Percentiles rank a stretch among this genome's conserved stretches.
phyloP scores from a whole-genome alignment of 2,113 vertebrate genomes.

The Colistium nudipinnis region DNA sequence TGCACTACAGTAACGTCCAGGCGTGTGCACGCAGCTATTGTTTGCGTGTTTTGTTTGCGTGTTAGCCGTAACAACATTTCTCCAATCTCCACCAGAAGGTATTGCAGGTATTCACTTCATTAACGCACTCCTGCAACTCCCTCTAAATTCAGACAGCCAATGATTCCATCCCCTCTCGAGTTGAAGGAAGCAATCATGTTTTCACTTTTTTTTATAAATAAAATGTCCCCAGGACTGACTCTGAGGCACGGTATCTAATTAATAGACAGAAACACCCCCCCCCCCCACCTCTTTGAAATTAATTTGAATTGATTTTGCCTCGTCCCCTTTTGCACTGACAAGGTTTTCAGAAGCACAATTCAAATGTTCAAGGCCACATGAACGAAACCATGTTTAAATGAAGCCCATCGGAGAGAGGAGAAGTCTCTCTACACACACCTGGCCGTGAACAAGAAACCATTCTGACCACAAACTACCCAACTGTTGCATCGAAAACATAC shows the following conservation, averaged over 20 bases:
- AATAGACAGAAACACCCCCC: constrained; percentile 64
- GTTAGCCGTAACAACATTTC: constrained; percentile 23
- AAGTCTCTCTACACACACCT: constrained; percentile 7
- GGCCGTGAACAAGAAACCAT: neutral
- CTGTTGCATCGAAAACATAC: constrained; percentile 20
- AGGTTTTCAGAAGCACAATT: constrained; percentile 49
- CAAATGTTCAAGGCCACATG: constrained; percentile 43
- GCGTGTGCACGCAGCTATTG: neutral
- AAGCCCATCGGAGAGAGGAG: constrained; percentile 44
- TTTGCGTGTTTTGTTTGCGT: neutral
- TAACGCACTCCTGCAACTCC: constrained; percentile 39
- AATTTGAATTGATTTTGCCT: constrained; percentile 70
- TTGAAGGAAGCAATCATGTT: constrained; percentile 66
- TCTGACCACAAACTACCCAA: neutral
- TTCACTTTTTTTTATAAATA: constrained; percentile 24
- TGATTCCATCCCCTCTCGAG: constrained; percentile 46
- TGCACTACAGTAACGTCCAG: neutral
- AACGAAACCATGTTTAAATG: constrained; percentile 60
- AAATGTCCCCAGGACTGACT: constrained; percentile 11
- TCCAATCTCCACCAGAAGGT: constrained; percentile 32
- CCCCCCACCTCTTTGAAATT: constrained; percentile 60
- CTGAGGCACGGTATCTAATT: constrained; percentile 55
- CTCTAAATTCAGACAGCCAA: constrained; percentile 49
- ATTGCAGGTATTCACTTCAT: constrained; percentile 52
- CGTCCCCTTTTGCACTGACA: constrained; percentile 8